These are phyloP conservation scores for Leptopterna dolabrata DNA, from an alignment of 2,888 invertebrate species.

Conservation along the genomic window DNA sequence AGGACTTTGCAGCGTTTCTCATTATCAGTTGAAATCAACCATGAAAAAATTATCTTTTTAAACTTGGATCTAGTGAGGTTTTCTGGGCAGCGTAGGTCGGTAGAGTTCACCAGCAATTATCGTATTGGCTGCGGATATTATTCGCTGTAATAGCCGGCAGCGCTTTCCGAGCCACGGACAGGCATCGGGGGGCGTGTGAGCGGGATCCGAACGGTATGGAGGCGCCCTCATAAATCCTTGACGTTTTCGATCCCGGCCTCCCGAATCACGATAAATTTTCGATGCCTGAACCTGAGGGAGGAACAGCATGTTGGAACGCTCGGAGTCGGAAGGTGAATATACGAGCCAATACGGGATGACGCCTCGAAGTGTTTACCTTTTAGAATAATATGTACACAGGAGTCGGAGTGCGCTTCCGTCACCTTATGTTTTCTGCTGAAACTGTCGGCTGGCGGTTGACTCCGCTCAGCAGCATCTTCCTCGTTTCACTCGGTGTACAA, in stretches of 20 bases:
- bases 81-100: too few species aligned
- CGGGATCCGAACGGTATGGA: too few species aligned
- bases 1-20: too few species aligned
- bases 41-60: too few species aligned
- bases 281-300: background rate
- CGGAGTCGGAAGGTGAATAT: background rate
- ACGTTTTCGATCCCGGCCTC: background rate
- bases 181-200: too few species aligned
- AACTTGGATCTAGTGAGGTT: too few species aligned
- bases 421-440: conserved; percentile 20
- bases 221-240: background rate
- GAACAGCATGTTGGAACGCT: background rate
- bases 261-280: background rate
- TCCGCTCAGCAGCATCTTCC: background rate
- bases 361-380: conserved; percentile 40
- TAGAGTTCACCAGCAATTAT: too few species aligned
- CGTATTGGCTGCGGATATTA: too few species aligned
- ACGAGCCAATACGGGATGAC: conserved; percentile 23
- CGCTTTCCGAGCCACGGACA: too few species aligned
- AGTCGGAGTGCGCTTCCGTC: background rate
- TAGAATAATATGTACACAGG: conserved; percentile 48
- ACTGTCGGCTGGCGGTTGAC: conserved; percentile 8
- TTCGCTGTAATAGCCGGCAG: too few species aligned
- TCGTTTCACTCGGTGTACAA: conserved; percentile 14
- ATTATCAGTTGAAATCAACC: too few species aligned